Percentiles rank a stretch among this genome's conserved stretches.
Conservation (phyloP, 2,113 vertebrate species). For the Aplodontia rufa region DNA sequence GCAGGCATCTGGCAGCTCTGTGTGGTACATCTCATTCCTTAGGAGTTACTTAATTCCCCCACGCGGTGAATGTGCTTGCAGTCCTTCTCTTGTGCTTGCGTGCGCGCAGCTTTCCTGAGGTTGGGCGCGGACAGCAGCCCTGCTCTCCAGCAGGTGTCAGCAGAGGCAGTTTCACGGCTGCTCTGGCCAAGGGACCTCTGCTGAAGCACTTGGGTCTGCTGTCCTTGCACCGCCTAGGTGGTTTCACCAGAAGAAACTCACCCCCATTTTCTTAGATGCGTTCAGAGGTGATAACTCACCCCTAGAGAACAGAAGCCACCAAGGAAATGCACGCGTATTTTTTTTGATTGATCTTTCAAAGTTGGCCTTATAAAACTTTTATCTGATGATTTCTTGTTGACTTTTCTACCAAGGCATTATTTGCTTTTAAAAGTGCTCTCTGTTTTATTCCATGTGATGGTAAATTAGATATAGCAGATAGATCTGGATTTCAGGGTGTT, state of each 20-base stretch:
- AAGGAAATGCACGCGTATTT: not conserved
- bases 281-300: not conserved
- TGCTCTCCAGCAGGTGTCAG: constrained; percentile 71
- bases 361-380: not conserved
- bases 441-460: not conserved
- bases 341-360: not conserved
- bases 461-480: not conserved
- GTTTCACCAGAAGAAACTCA: not conserved
- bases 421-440: not conserved
- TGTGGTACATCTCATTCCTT: constrained; percentile 40
- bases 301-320: not conserved
- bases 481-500: not conserved
- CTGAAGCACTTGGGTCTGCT: not conserved
- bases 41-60: constrained; percentile 57
- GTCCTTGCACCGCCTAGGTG: not conserved
- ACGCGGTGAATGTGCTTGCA: not conserved
- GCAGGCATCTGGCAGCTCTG: constrained; percentile 69
- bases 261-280: not conserved
- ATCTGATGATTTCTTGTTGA: not conserved
- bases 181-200: not conserved
- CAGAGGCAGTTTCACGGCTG: constrained; percentile 47
- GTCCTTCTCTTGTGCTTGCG: too few relatives aligned
- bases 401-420: not conserved
- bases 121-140: not conserved
- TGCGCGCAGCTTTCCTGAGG: not conserved